phyloP scores from a whole-genome alignment of 2,797 vertebrate species.

The Paramormyrops hopkinsi region DNA sequence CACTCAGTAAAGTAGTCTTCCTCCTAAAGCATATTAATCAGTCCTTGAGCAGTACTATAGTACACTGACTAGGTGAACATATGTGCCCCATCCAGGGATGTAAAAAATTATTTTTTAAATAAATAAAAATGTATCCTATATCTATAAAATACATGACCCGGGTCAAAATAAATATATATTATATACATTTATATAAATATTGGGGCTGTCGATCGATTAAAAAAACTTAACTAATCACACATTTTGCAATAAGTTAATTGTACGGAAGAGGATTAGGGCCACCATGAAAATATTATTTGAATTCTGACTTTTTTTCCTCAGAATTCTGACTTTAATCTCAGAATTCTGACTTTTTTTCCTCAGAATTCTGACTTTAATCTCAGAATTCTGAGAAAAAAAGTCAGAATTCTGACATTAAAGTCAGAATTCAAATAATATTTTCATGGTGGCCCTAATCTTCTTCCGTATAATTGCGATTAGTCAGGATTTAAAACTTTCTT shows the following conservation, averaged over 20 bases:
- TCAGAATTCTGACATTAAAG: too few species aligned
- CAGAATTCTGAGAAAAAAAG: too few species aligned
- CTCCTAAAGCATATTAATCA: background rate
- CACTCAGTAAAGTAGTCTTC: background rate
- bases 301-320: too few species aligned
- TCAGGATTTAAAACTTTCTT: background rate
- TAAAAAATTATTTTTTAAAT: background rate
- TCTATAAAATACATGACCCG: too few species aligned
- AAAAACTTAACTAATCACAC: background rate
- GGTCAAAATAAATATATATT: background rate
- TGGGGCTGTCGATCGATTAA: background rate
- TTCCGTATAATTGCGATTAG: background rate
- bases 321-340: too few species aligned
- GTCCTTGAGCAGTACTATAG: background rate
- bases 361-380: too few species aligned
- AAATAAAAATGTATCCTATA: too few species aligned
- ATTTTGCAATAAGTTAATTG: background rate
- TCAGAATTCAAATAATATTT: too few species aligned
- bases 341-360: too few species aligned
- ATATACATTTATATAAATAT: background rate
- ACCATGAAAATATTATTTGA: too few species aligned
- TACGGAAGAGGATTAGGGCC: too few species aligned
- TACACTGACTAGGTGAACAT: background rate
- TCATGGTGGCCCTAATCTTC: too few species aligned
- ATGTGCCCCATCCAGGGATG: background rate